Percentiles rank a stretch among this genome's conserved stretches.
These are phyloP conservation scores for Bombus superbus DNA, from an alignment of 1,140 invertebrate genomes.

Conservation along the genomic window DNA sequence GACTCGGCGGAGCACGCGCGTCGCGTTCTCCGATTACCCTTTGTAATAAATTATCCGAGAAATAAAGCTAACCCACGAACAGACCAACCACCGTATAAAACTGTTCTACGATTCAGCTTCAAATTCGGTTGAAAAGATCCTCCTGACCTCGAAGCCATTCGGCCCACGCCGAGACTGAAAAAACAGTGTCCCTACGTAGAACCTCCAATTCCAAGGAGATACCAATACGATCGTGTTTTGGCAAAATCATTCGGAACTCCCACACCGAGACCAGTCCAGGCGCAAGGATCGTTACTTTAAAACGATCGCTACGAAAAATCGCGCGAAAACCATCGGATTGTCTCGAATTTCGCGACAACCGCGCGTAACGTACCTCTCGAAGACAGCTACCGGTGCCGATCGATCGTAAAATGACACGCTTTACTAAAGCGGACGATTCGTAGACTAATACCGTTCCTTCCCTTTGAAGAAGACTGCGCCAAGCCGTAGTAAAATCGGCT, in stretches of 20 bases:
- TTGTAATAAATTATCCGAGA: no score
- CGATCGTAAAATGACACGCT: constrained; percentile 30
- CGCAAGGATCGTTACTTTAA: neutral
- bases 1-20: neutral
- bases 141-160: neutral
- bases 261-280: neutral
- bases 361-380: no score
- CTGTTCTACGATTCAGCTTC: neutral
- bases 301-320: neutral
- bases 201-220: neutral
- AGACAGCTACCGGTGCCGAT: constrained; percentile 35
- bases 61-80: neutral
- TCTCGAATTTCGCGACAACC: constrained; percentile 3
- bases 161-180: neutral
- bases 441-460: constrained; percentile 40
- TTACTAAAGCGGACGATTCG: constrained; percentile 39
- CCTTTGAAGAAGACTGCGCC: constrained; percentile 56
- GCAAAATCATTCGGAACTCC: constrained; percentile 29
- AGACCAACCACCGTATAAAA: neutral
- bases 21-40: neutral
- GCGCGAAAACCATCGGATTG: neutral
- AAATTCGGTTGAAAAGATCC: neutral
- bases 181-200: neutral
- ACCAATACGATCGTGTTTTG: neutral
- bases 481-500: constrained; percentile 71